Base-by-base conservation (phyloP, 2,888 invertebrate species). In the Barypeithes pellucidus region DNA sequence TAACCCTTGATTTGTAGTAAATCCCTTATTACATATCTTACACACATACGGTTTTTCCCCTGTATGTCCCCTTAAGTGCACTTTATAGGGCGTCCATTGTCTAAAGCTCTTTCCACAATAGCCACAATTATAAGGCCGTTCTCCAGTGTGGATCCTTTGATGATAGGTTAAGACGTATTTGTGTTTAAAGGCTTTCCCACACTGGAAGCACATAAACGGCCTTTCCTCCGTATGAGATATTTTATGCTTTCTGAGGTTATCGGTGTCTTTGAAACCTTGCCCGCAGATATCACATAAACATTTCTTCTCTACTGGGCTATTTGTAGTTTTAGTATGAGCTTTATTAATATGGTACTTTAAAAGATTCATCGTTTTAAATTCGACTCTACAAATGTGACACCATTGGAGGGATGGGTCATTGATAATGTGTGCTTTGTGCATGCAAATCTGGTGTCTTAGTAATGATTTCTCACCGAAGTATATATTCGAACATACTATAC, bases 131-230 rank as follows among this genome's bases (percentile, higher is more conserved):
- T 87, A 88, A 24, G 88, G 84, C 63, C 85, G 85, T 76, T 89
- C 89, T 5, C 89, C 89, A 0, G 88, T 88, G 74, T 90, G 90
- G 69, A 88, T 88, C 63, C 89, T 84, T 85, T 88, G 87, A 75
- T 87, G 87, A 71, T 87, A 76, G 2, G 73, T 74, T n/a, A 76
- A 43, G 12, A 68, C 71, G 59, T 73, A 76, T n/a, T 72, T 71
- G 8, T 76, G 73, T 29, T 73, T 74, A 47, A 76, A 76, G 0
- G 71, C 72, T 57, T 72, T 76, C 1, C 69, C 76, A 66, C 88
- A 88, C 33, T 87, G 85, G 76, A 86, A 86, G 74, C 88, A 88
- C 11, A 86, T 85, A 45, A 88, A 83, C 73, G 88, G 87, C 50
- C 87, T 86, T 43, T 87, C 86, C 72, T 86, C 87, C 16, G 86